Conservation (phyloP, 2,888 invertebrate species). For the Acrobeloides nanus region DNA sequence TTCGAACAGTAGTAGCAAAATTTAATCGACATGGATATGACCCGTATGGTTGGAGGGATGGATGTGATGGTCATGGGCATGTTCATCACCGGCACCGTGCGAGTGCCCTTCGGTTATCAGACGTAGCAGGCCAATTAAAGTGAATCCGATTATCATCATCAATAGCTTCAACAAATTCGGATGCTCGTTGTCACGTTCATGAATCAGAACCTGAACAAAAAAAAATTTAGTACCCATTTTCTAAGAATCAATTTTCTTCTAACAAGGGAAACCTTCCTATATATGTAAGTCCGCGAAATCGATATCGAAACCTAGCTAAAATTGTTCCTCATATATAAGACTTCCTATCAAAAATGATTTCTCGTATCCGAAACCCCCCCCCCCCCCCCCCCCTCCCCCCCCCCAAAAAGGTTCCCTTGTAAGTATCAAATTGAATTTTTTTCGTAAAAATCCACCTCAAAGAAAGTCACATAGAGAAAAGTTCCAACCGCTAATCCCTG, state of each 20-base stretch:
- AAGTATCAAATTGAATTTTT: conserved; percentile 54
- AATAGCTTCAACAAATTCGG: conserved; percentile 44
- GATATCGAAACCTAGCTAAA: too few relatives aligned
- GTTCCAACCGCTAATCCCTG: conserved; percentile 87
- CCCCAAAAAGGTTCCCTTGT: neutral
- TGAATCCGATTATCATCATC: conserved; percentile 47
- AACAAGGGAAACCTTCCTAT: too few relatives aligned
- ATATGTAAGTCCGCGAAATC: too few relatives aligned
- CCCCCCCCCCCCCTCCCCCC: too few relatives aligned
- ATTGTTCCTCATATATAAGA: too few relatives aligned
- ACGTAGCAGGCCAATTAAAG: conserved; percentile 43
- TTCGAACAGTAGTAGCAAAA: neutral
- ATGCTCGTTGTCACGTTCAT: conserved; percentile 53
- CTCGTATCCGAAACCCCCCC: too few relatives aligned
- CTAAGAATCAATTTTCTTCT: too few relatives aligned
- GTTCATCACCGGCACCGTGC: conserved; percentile 14
- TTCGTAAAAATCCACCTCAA: conserved; percentile 66
- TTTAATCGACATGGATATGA: neutral
- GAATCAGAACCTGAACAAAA: conserved; percentile 64
- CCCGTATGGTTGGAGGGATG: neutral
- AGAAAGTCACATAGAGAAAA: conserved; percentile 59
- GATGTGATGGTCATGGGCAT: conserved; percentile 15
- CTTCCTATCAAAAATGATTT: conserved; percentile 1
- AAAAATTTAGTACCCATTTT: too few relatives aligned
- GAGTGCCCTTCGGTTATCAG: conserved; percentile 27